Evolutionary conservation across 2,113 vertebrate genomes (phyloP).

Genomic region (Cochlearius cochlearius): DNA sequence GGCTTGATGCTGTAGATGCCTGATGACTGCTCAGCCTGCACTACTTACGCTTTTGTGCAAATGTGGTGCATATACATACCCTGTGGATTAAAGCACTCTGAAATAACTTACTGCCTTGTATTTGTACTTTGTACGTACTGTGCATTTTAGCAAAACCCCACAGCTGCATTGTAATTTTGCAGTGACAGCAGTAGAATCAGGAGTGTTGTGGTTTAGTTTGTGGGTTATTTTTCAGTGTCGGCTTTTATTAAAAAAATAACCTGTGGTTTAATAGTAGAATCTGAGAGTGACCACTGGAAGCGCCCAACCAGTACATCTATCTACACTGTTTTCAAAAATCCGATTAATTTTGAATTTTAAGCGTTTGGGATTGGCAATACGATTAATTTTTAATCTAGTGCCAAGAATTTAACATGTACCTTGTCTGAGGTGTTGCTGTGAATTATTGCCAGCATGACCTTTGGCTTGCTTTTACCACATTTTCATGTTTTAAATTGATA

Average conservation of each 20-base stretch:
- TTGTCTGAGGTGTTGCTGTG: background rate
- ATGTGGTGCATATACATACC: background rate
- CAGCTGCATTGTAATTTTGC: background rate
- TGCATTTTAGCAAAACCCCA: background rate
- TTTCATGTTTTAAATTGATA: background rate
- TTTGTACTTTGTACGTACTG: background rate
- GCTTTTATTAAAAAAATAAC: background rate
- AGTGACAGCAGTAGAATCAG: fast-evolving
- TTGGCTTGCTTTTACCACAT: background rate
- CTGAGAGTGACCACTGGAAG: background rate
- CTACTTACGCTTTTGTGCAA: background rate
- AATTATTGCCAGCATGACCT: background rate
- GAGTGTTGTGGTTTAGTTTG: background rate
- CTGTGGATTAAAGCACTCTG: background rate
- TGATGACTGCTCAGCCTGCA: background rate
- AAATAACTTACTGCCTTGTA: background rate
- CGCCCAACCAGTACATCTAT: background rate
- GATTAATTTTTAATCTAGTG: background rate
- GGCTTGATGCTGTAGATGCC: background rate
- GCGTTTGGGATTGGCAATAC: background rate
- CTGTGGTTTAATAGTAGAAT: background rate
- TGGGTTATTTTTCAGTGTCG: background rate
- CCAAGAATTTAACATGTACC: background rate
- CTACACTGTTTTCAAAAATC: background rate
- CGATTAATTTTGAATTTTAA: background rate